Conservation (phyloP, 2,797 vertebrate species). For the Diplodus sargus region DNA sequence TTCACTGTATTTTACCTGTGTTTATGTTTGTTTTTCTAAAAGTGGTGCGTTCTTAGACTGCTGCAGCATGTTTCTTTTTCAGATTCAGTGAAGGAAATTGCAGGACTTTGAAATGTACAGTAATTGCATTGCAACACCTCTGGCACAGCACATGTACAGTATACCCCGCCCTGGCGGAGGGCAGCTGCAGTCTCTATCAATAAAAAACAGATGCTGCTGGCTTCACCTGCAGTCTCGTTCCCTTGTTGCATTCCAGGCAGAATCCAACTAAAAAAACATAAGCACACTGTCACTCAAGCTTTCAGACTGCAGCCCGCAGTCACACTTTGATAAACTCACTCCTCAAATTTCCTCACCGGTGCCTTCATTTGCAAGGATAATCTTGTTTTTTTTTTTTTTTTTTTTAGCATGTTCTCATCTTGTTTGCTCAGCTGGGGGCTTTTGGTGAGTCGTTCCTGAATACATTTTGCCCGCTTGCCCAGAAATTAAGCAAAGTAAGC, state of each 20-base stretch:
- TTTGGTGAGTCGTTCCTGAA: constrained; percentile 63
- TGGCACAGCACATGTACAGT: constrained; percentile 55
- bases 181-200: constrained; percentile 73
- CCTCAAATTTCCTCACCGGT: constrained; percentile 54
- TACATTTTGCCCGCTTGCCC: constrained; percentile 47
- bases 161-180: constrained; percentile 47
- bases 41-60: background rate
- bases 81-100: constrained; percentile 2
- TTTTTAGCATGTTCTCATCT: constrained; percentile 53
- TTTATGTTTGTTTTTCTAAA: background rate
- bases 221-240: constrained; percentile 62
- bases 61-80: constrained; percentile 13
- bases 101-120: constrained; percentile 42
- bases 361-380: constrained; percentile 67
- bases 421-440: constrained; percentile 75
- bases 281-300: constrained; percentile 75
- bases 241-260: constrained; percentile 55
- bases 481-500: constrained; percentile 67
- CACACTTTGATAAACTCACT: constrained; percentile 76
- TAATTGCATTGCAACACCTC: constrained; percentile 41
- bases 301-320: constrained; percentile 70
- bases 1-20: background rate
- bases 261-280: constrained; percentile 57
- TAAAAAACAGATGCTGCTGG: constrained; percentile 77
- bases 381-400: constrained; percentile 22